Evolutionary conservation across 2,113 vertebrate species (phyloP).

Genomic region (Prionailurus bengalensis): DNA sequence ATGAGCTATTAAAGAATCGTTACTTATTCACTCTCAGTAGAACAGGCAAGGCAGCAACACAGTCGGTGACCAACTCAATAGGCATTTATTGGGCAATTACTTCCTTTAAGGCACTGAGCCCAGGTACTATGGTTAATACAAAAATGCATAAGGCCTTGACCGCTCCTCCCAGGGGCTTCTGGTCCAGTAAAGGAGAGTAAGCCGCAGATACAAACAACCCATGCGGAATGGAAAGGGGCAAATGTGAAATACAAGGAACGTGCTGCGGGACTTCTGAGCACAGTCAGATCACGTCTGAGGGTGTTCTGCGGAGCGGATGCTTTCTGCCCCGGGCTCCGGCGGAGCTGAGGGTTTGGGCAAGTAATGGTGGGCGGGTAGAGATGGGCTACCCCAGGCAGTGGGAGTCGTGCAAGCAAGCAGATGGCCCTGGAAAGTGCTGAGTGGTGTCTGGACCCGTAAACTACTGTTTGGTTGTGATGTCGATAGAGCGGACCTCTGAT

Average conservation of each 20-base stretch:
- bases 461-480: not conserved
- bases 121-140: not conserved
- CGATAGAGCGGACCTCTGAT: not conserved
- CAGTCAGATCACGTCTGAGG: not conserved
- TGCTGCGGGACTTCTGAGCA: not conserved
- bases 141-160: not conserved
- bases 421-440: not conserved
- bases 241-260: not conserved
- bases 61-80: not conserved
- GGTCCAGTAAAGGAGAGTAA: not conserved
- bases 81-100: not conserved
- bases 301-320: not conserved
- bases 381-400: fast-evolving
- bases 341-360: too few relatives aligned
- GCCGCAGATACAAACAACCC: not conserved
- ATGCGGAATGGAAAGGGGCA: not conserved
- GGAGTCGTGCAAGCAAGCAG: not conserved
- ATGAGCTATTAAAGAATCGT: not conserved
- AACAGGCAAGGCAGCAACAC: not conserved
- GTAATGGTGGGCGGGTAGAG: not conserved
- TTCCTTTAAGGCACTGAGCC: not conserved
- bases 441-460: not conserved
- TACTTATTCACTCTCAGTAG: not conserved
- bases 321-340: not conserved
- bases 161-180: not conserved